These are phyloP conservation scores for Rafetus swinhoei DNA, from an alignment of 2,113 vertebrate genomes.

Conservation along the genomic window DNA sequence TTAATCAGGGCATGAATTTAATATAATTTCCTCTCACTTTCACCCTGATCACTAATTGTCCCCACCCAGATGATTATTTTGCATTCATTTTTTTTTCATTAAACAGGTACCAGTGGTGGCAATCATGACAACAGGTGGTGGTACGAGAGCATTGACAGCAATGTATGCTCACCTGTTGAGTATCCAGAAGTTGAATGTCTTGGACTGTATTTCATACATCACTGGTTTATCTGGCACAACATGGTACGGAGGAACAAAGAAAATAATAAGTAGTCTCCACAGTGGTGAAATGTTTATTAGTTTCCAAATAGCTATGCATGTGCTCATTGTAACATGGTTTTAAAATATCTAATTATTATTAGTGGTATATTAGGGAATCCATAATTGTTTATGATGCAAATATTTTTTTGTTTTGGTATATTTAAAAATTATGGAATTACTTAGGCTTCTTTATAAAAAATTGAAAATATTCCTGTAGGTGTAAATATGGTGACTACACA, in stretches of 20 bases:
- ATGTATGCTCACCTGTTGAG: slow-evolving; percentile 83
- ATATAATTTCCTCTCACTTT: background rate
- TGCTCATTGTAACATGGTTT: background rate
- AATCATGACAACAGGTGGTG: slow-evolving; percentile 88
- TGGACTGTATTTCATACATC: slow-evolving; percentile 85
- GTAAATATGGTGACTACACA: too few species aligned
- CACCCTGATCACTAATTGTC: background rate
- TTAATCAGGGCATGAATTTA: background rate
- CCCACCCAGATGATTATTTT: background rate
- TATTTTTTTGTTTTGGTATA: too few species aligned
- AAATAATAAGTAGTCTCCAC: background rate
- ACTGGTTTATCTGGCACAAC: slow-evolving; percentile 89
- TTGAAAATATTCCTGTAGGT: too few species aligned
- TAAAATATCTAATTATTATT: background rate
- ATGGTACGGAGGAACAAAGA: slow-evolving; percentile 79
- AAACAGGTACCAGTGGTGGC: slow-evolving; percentile 86
- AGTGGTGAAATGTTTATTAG: background rate
- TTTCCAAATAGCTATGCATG: background rate
- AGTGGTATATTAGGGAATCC: background rate
- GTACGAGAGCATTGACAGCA: slow-evolving; percentile 85
- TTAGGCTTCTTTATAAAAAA: too few species aligned
- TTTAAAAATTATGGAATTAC: too few species aligned
- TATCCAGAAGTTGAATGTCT: slow-evolving; percentile 82
- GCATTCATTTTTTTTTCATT: slow-evolving; percentile 30
- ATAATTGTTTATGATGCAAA: too few species aligned